Evolutionary conservation across 2,797 vertebrate genomes (phyloP).

Genomic region (Lophius americanus): DNA sequence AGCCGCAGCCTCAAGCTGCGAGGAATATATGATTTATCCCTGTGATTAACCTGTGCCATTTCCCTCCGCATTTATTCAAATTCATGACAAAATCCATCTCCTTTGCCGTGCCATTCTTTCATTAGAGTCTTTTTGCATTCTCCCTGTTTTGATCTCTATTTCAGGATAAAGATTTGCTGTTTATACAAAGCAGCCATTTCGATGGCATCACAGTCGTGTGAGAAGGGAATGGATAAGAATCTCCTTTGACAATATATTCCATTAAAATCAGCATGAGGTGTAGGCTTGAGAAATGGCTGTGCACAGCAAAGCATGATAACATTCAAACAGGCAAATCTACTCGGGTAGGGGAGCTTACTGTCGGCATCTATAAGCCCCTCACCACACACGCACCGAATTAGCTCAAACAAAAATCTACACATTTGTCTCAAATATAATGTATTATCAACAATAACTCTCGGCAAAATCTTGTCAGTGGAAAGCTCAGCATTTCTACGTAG

Average conservation of each 20-base stretch:
- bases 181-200: constrained; percentile 62
- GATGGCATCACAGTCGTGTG: constrained; percentile 29
- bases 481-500: constrained; percentile 18
- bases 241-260: constrained; percentile 55
- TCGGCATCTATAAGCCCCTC: constrained; percentile 2
- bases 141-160: constrained; percentile 61
- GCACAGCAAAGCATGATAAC: constrained; percentile 25
- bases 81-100: constrained; percentile 66
- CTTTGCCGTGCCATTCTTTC: constrained; percentile 34
- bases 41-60: constrained; percentile 75
- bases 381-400: constrained; percentile 23
- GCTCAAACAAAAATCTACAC: constrained; percentile 16
- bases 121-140: constrained; percentile 31
- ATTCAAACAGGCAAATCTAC: constrained; percentile 6
- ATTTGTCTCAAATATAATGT: constrained; percentile 34
- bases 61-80: constrained; percentile 67
- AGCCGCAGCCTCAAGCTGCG: constrained; percentile 62
- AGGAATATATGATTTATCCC: constrained; percentile 73
- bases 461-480: constrained; percentile 7
- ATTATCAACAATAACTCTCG: constrained; percentile 6
- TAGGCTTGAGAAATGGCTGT: constrained; percentile 23
- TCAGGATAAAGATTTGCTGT: constrained; percentile 60
- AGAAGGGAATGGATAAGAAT: constrained; percentile 50
- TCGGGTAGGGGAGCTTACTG: not conserved
- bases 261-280: constrained; percentile 59